Evolutionary conservation across 2,113 vertebrate species (phyloP), one percentile per base, ranked within the genome.

Genomic region (Motacilla alba): DNA sequence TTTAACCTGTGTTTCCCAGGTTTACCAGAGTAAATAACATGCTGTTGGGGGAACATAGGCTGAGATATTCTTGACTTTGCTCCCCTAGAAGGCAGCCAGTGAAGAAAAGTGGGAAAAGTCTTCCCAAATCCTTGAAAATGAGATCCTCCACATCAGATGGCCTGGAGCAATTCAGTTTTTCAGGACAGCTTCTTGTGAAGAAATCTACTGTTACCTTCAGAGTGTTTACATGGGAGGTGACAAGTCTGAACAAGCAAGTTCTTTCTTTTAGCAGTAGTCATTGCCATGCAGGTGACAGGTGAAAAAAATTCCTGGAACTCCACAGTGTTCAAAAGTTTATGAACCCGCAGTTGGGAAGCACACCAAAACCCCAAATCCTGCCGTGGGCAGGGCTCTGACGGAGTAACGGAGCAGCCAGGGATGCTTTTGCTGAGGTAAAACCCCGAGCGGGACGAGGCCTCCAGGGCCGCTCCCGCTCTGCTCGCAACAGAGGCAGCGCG

Each of bases 51-150:
- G 21, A 50, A 50, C 28, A 30, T 6, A 47, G 59, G 16, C 63
- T 59, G 76, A 70, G 30, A 49, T 59, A n/a, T 39, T 52, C 58
- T 35, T 4, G 2, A 35, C 44, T 80, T 70, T 64, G 47, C 18
- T 86, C 5, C 17, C 9, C 7, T 2, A 52, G 77, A 80, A 86
- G 43, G 33, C 62, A 24, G 85, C 30, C 47, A 37, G 59, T 49
- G 69, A 93, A 67, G 31, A 28, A 64, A 62, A 90, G 67, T 72
- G 64, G 73, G 27, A 28, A 69, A 27, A 63, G 73, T 90, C 83
- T 94, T 83, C 67, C 46, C 66, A 84, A 95, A 81, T 62, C 93
- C 90, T 94, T 92, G 87, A 94, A 96, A 91, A 92, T 56, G n/a
- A 72, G 31, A 81, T 94, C 62, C 26, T 89, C 50, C 58, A 70